Conservation (phyloP, 2,113 vertebrate species). For the Coreoperca whiteheadi region DNA sequence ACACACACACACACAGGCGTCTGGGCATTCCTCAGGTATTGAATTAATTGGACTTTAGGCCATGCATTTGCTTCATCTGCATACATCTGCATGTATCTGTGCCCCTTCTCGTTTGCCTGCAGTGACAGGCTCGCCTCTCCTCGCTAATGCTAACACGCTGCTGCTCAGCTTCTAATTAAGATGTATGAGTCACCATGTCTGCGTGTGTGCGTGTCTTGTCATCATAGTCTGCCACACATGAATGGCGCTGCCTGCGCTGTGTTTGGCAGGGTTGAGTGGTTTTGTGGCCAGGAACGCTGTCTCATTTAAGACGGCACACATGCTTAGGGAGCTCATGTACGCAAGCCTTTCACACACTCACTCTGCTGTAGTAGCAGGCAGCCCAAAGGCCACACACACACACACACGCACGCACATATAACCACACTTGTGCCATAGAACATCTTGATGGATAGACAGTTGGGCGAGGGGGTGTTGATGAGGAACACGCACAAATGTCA, state of each 20-base stretch:
- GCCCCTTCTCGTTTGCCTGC: constrained; percentile 60
- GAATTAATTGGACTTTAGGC: constrained; percentile 65
- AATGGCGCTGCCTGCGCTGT: constrained; percentile 64
- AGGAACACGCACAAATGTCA: constrained; percentile 64
- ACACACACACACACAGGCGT: constrained; percentile 11
- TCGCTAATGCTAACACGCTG: constrained; percentile 71
- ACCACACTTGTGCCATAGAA: constrained; percentile 36
- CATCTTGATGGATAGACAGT: constrained; percentile 69
- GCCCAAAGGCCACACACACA: constrained; percentile 36
- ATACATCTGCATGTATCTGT: constrained; percentile 17
- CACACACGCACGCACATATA: constrained; percentile 13
- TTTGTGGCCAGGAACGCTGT: constrained; percentile 66
- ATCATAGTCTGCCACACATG: constrained; percentile 72
- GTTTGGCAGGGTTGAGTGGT: constrained; percentile 65
- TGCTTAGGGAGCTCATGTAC: constrained; percentile 42
- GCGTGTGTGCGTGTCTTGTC: constrained; percentile 31
- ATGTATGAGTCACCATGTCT: constrained; percentile 79
- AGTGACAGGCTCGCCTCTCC: constrained; percentile 71
- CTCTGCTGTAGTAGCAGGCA: constrained; percentile 40
- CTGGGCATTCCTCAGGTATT: constrained; percentile 34
- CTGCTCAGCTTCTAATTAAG: constrained; percentile 83
- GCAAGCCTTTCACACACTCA: constrained; percentile 39
- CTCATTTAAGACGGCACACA: constrained; percentile 79
- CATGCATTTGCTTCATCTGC: constrained; percentile 31
- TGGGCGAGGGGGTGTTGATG: constrained; percentile 68